Evolutionary conservation across 2,888 invertebrate genomes (phyloP).

Genomic region (Epinotia bilunana): DNA sequence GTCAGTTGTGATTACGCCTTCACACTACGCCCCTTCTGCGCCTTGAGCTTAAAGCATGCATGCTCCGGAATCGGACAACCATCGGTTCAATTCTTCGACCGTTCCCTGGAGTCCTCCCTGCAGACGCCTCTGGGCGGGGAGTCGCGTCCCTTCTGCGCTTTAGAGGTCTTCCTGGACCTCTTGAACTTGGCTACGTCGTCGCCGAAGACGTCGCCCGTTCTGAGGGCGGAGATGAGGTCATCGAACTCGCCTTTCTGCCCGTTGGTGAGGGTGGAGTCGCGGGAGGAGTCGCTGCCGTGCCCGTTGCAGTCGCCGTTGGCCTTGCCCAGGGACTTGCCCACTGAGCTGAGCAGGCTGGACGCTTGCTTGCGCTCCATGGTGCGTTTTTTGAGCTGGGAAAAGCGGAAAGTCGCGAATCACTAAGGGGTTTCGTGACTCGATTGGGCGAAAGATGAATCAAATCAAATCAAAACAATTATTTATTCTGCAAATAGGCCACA

Average conservation of each 20-base stretch:
- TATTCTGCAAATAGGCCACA: no score
- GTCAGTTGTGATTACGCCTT: not conserved
- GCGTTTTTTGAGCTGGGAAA: conserved; percentile 89
- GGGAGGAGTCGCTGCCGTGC: conserved; percentile 66
- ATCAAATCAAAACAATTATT: no score
- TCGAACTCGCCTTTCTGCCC: conserved; percentile 95
- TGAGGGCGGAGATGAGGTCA: conserved; percentile 96
- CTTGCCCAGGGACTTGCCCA: conserved; percentile 89
- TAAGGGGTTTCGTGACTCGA: no score
- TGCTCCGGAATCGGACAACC: not conserved
- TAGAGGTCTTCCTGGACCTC: conserved; percentile 77
- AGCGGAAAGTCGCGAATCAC: no score
- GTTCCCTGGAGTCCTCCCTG: conserved; percentile 78
- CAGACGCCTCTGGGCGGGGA: conserved; percentile 75
- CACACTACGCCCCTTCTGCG: conserved; percentile 6
- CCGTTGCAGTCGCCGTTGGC: conserved; percentile 85
- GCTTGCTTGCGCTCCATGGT: conserved; percentile 94
- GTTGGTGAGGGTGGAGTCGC: conserved; percentile 71
- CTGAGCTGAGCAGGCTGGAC: conserved; percentile 90
- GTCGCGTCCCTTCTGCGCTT: conserved; percentile 76
- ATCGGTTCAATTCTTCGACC: conserved; percentile 74
- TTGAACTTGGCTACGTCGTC: conserved; percentile 97
- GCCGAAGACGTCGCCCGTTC: conserved; percentile 98
- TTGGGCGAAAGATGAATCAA: no score
- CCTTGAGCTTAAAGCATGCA: conserved; percentile 21